Base-by-base conservation (phyloP, 2,888 invertebrate species). In the Emmelina monodactyla region DNA sequence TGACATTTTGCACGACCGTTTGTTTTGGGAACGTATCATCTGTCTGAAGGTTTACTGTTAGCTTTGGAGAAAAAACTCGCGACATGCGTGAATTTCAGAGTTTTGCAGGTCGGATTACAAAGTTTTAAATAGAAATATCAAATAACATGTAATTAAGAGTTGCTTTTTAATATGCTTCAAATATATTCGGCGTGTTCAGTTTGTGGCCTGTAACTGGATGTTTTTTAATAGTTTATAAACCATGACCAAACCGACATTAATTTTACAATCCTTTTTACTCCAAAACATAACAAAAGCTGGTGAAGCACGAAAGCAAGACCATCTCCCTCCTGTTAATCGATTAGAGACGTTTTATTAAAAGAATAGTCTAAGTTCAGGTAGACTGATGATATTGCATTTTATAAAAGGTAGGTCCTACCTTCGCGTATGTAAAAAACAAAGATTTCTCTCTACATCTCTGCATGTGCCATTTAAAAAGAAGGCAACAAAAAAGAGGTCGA, bases 391-490 rank as follows among this genome's bases (percentile, higher is more conserved):
- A 70, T 64, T 73, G 78, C 75, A 53, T 76, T 76, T 75, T 75
- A 70, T 62, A 59, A 56, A 55, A 60, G 58, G 57, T 59, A 45
- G 54, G 55, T 53, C 51, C 50, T 44, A 42, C 44, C 48, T n/a
- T 28, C 19, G 9, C 5, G 29, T 14, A 13, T 13, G 4, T 61
- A 72, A 73, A 75, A 73, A 65, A 62, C 39, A 49, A 54, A 57
- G n/a, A n/a, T n/a, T n/a, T n/a, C n/a, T n/a, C n/a, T n/a, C n/a
- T n/a, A n/a, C 62, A 62, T 70, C 67, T 66, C 68, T 75, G 68
- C 75, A 78, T 78, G 75, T 76, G 79, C 79, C 76, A 79, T 79
- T 79, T 78, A 72, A 72, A 72, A 78, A 68, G 67, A 51, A 59
- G 53, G 53, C 49, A 46, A 65, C 65, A 73, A 73, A 78, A 78